phyloP scores from a whole-genome alignment of 2,888 invertebrate species.

The Dichetophora obliterata region DNA sequence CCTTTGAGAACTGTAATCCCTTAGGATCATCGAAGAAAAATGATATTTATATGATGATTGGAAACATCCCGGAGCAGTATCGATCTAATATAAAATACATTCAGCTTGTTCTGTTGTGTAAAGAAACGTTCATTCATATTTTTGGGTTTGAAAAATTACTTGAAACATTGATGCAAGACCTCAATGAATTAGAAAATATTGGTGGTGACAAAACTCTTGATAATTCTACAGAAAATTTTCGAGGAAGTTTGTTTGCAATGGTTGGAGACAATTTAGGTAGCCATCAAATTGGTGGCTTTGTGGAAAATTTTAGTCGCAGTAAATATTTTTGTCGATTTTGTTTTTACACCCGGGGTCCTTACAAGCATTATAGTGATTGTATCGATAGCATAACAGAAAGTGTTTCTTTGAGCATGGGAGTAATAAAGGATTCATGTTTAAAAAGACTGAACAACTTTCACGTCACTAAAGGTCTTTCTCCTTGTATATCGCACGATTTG shows the following conservation, averaged over 20 bases:
- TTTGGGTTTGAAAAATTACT: slow-evolving; percentile 24
- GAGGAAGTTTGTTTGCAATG: slow-evolving; percentile 38
- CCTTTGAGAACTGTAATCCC: slow-evolving; percentile 44
- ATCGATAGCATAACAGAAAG: background rate
- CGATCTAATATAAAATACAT: too few species aligned
- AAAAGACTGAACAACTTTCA: slow-evolving; percentile 38
- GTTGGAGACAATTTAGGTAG: slow-evolving; percentile 47
- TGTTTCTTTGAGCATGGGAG: slow-evolving; percentile 18
- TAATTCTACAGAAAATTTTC: too few species aligned
- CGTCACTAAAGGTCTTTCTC: slow-evolving; percentile 38
- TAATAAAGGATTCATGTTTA: slow-evolving; percentile 34
- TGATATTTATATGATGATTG: slow-evolving; percentile 40
- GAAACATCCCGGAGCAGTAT: slow-evolving; percentile 11
- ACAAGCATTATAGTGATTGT: background rate
- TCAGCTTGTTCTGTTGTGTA: too few species aligned
- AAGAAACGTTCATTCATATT: too few species aligned
- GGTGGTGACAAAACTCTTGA: too few species aligned
- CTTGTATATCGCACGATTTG: slow-evolving; percentile 41
- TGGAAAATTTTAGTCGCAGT: background rate
- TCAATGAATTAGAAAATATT: slow-evolving; percentile 38
- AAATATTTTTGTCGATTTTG: slow-evolving; percentile 42
- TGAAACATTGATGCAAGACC: slow-evolving; percentile 36
- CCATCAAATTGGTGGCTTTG: slow-evolving; percentile 13
- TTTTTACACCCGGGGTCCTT: background rate
- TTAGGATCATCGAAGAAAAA: slow-evolving; percentile 44